A percentile compares a stretch with the other conserved stretches of the same genome.
These are phyloP conservation scores for Eulacestoma nigropectus DNA, from an alignment of 2,113 vertebrate species.

Conservation along the genomic window DNA sequence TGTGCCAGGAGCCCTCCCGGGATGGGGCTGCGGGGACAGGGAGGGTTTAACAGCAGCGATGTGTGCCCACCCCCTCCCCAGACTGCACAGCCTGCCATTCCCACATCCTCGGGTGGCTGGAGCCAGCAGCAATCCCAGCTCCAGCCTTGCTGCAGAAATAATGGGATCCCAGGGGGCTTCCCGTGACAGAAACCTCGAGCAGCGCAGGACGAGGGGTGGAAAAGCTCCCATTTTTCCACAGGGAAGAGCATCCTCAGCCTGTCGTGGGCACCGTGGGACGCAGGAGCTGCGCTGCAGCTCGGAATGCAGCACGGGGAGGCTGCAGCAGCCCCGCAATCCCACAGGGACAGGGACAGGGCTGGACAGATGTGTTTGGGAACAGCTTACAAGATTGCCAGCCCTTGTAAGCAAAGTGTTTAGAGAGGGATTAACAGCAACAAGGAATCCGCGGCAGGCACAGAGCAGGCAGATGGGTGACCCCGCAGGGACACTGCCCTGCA, in stretches of 20 bases:
- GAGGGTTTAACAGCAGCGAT: background rate
- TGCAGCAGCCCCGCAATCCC: background rate
- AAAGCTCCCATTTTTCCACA: background rate
- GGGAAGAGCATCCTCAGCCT: background rate
- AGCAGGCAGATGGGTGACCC: background rate
- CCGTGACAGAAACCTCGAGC: background rate
- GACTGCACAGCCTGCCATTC: background rate
- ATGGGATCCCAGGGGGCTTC: background rate
- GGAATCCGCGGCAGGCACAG: background rate
- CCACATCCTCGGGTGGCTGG: background rate
- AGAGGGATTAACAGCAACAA: background rate
- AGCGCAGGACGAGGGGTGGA: background rate
- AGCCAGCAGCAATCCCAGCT: background rate
- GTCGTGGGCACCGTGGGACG: rapidly evolving
- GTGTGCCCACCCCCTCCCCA: background rate
- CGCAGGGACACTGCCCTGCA: background rate
- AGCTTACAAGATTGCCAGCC: background rate
- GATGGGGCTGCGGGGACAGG: background rate
- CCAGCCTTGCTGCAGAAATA: background rate
- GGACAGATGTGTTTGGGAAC: background rate
- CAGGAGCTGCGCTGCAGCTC: background rate
- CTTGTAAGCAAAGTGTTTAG: background rate
- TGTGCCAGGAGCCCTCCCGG: background rate
- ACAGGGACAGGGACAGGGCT: background rate
- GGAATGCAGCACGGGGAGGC: background rate